phyloP scores from a whole-genome alignment of 2,113 vertebrate species.

The Daboia siamensis region DNA sequence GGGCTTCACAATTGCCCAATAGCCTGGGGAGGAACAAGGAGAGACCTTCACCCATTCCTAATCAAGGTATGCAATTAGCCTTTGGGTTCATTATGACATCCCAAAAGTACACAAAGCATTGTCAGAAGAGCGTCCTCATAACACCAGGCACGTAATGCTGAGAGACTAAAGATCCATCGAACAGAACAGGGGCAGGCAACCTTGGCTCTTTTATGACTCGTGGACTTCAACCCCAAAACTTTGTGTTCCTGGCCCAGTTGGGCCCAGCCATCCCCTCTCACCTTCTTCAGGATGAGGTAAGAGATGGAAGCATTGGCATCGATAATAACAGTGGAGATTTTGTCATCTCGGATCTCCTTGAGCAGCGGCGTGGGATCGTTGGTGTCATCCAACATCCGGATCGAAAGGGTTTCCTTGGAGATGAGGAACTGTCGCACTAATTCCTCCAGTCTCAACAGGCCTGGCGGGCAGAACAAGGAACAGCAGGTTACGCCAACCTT shows the following conservation, averaged over 20 bases:
- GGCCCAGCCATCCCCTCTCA: not conserved
- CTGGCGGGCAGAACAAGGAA: slow-evolving; percentile 55
- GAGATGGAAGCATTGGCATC: slow-evolving; percentile 86
- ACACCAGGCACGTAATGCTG: not conserved
- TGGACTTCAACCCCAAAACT: not conserved
- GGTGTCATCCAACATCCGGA: slow-evolving; percentile 84
- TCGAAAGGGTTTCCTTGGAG: slow-evolving; percentile 84
- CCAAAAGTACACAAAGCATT: not conserved
- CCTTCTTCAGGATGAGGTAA: slow-evolving; percentile 86
- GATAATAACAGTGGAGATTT: slow-evolving; percentile 88
- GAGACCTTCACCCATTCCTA: not conserved
- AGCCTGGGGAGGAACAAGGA: not conserved
- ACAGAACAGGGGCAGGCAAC: too few species aligned
- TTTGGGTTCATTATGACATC: not conserved
- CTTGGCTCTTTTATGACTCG: too few species aligned
- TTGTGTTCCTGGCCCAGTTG: too few species aligned
- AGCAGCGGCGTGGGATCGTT: slow-evolving; percentile 83
- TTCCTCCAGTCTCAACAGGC: slow-evolving; percentile 85
- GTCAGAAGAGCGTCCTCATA: not conserved
- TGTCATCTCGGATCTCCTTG: slow-evolving; percentile 90
- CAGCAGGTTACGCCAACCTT: not conserved
- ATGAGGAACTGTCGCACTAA: slow-evolving; percentile 86
- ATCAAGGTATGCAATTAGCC: not conserved
- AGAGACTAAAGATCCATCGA: not conserved
- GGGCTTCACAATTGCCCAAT: not conserved